These are phyloP conservation scores for Ibycter americanus DNA, from an alignment of 2,797 vertebrate species.

Conservation along the genomic window DNA sequence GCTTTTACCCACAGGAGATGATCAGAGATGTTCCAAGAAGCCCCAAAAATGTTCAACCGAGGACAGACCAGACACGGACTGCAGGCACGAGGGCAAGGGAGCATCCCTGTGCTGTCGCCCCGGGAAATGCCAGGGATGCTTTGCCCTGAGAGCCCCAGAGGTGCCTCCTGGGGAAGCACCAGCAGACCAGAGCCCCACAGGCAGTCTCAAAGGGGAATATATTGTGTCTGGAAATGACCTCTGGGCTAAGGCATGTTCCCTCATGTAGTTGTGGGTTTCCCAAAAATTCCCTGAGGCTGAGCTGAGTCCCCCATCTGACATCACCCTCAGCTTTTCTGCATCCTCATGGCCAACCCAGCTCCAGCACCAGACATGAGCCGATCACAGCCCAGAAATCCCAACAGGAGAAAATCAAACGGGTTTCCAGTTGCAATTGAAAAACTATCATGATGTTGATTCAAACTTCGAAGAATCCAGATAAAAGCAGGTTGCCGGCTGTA, in stretches of 20 bases:
- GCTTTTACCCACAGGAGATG: background rate
- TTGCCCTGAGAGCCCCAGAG: background rate
- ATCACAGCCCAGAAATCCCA: background rate
- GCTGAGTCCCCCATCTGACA: background rate
- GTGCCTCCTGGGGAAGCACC: background rate
- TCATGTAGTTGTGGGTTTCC: background rate
- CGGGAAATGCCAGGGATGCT: background rate
- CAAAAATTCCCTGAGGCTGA: background rate
- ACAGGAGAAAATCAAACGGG: background rate
- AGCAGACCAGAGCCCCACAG: background rate
- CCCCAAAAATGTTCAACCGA: background rate
- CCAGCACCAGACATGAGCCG: fast-evolving
- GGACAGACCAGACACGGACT: background rate
- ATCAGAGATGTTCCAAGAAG: background rate
- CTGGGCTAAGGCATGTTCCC: fast-evolving
- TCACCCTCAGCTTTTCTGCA: fast-evolving
- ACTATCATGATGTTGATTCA: fast-evolving
- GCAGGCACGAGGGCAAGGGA: background rate
- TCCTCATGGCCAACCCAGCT: background rate
- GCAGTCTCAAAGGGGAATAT: background rate
- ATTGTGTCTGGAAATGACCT: background rate
- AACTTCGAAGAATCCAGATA: background rate
- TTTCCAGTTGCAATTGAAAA: background rate
- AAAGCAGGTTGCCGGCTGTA: fast-evolving
- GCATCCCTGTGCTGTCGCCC: background rate